phyloP scores from a whole-genome alignment of 2,888 invertebrate genomes.

The Sarcophaga rosellei region DNA sequence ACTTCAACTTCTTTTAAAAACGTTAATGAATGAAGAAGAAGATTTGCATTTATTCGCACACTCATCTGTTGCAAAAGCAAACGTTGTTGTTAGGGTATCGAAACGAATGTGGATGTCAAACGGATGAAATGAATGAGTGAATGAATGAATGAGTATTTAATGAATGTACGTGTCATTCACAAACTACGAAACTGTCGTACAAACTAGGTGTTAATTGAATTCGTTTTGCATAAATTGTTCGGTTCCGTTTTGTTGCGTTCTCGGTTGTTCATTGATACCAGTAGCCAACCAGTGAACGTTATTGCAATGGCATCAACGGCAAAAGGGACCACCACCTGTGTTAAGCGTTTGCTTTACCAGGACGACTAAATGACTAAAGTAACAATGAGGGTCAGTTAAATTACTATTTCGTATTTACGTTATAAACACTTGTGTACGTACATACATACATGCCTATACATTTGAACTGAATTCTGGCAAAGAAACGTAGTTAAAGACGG shows the following conservation, averaged over 20 bases:
- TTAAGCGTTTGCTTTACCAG: constrained; percentile 36
- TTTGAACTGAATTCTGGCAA: background rate
- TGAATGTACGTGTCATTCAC: constrained; percentile 65
- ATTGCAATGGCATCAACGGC: constrained; percentile 29
- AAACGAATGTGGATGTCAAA: background rate
- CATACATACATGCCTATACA: background rate
- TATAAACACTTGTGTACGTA: background rate
- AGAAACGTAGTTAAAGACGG: background rate
- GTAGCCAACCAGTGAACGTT: constrained; percentile 22
- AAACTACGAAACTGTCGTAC: constrained; percentile 68
- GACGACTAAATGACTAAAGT: constrained; percentile 42
- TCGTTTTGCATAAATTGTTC: constrained; percentile 80
- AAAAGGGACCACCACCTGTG: constrained; percentile 66
- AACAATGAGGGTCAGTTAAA: constrained; percentile 54
- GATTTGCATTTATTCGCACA: constrained; percentile 21
- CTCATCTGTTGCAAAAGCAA: background rate
- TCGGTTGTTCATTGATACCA: constrained; percentile 60
- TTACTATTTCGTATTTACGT: constrained; percentile 18
- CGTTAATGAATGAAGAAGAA: constrained; percentile 38
- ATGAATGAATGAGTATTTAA: constrained; percentile 31
- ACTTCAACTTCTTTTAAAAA: constrained; percentile 6
- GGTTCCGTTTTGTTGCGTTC: constrained; percentile 60
- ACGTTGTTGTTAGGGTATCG: background rate
- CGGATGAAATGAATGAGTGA: background rate
- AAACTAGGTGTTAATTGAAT: constrained; percentile 81